These are phyloP conservation scores for Ctena decussata DNA, from an alignment of 2,888 invertebrate species.

Conservation along the genomic window DNA sequence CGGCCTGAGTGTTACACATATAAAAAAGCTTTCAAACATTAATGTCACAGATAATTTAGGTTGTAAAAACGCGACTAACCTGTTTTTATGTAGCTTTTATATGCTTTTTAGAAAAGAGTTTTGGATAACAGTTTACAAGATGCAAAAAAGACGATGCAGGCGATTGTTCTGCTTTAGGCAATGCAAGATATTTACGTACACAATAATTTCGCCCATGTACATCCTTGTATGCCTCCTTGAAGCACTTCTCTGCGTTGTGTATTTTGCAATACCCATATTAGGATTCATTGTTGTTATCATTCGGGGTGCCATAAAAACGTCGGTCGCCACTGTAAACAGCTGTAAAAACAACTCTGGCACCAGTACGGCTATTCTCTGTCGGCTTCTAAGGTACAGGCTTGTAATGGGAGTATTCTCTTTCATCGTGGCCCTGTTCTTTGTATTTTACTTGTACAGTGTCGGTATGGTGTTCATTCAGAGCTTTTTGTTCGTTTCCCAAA, in stretches of 20 bases:
- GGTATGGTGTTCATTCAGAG: slow-evolving; percentile 20
- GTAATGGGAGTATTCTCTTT: not conserved
- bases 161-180: not conserved
- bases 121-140: not conserved
- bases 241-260: slow-evolving; percentile 9
- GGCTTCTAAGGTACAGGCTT: not conserved
- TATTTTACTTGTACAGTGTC: slow-evolving; percentile 15
- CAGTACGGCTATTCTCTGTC: not conserved
- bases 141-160: not conserved
- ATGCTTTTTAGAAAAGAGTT: not conserved
- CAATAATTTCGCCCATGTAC: slow-evolving; percentile 14
- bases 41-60: not conserved
- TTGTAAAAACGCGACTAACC: not conserved
- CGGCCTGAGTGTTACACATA: not conserved
- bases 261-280: slow-evolving; percentile 26
- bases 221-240: slow-evolving; percentile 17
- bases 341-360: not conserved
- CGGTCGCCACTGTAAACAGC: not conserved
- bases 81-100: not conserved
- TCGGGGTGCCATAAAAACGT: not conserved
- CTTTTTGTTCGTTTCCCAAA: slow-evolving; percentile 33
- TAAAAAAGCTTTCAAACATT: not conserved
- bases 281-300: not conserved
- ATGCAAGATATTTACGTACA: not conserved
- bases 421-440: not conserved